Percentiles rank a stretch among this genome's conserved stretches.
These are phyloP conservation scores for Lanius collurio DNA, from an alignment of 2,113 vertebrate genomes.

Conservation along the genomic window DNA sequence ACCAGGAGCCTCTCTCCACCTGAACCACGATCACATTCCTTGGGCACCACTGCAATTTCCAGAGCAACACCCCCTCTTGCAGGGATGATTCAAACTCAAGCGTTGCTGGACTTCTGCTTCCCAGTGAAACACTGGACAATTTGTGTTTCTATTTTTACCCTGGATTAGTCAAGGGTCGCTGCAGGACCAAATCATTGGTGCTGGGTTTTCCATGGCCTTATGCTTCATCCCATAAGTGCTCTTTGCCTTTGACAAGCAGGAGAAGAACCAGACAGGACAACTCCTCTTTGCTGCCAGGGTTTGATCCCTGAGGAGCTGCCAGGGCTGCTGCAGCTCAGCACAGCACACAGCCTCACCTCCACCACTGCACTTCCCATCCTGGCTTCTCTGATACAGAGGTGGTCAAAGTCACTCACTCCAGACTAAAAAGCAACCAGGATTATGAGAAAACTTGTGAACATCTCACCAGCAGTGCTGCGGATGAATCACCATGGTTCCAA, in stretches of 20 bases:
- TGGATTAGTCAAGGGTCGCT: neutral
- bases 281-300: neutral
- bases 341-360: neutral
- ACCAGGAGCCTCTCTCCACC: neutral
- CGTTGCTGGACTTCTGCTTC: neutral
- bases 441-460: neutral
- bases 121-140: rapidly evolving
- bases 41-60: neutral
- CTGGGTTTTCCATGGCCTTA: neutral
- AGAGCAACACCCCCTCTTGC: neutral
- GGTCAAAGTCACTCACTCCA: neutral
- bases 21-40: neutral
- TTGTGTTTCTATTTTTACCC: neutral
- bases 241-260: neutral
- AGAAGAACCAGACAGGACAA: neutral
- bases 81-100: neutral
- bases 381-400: neutral
- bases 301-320: neutral
- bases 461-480: neutral
- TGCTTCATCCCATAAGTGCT: neutral
- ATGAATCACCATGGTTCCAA: neutral
- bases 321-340: neutral
- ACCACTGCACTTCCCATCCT: neutral
- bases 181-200: neutral
- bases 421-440: neutral